Evolutionary conservation across 2,888 invertebrate species (phyloP), one percentile per base, ranked within the genome.

Genomic region (Chrysomela aeneicollis): DNA sequence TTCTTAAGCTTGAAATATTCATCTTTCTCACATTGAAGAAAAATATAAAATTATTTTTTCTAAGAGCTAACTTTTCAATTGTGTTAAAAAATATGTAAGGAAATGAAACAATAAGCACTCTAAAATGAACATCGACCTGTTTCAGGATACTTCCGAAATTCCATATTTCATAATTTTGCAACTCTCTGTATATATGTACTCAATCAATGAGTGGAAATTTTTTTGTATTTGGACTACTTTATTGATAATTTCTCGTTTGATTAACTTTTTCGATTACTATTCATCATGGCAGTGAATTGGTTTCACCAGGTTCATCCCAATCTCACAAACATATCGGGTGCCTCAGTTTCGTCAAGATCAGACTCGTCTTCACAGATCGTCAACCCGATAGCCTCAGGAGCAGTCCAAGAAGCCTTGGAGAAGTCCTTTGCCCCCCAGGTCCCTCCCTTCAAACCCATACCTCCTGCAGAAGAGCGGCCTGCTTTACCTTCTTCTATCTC

Each of bases 391-490:
- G 58, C 70, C 47, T 9, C 67, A 19, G 71, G 69, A 26, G 61
- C 64, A 17, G 61, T 67, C 8, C 64, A 67, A 50, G 61, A 64
- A 30, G 37, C 68, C 4, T 60, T 64, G 58, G 70, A 65, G 46
- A 82, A 87, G 82, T 63, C 71, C 5, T 15, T 64, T 15, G 47
- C 64, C 62, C 60, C 64, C 35, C 68, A 67, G 58, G 88, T 94
- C 8, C 94, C 94, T 32, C 89, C 92, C 0, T 94, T 94, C 82
- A 91, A 87, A 77, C 93, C 93, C 0, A 85, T 93, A 69, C 92
- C 93, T 49, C 87, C 90, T 21, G 88, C 87, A 6, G 78, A 82
- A 21, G 85, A 87, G 61, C 82, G 85, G 76, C 85, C 86, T 6
- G 52, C 12, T 12, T 51, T 57, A n/a, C n/a, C 58, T 52, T 10